Base-by-base conservation (phyloP, 2,888 invertebrate genomes). In the Caenorhabditis sp. region DNA sequence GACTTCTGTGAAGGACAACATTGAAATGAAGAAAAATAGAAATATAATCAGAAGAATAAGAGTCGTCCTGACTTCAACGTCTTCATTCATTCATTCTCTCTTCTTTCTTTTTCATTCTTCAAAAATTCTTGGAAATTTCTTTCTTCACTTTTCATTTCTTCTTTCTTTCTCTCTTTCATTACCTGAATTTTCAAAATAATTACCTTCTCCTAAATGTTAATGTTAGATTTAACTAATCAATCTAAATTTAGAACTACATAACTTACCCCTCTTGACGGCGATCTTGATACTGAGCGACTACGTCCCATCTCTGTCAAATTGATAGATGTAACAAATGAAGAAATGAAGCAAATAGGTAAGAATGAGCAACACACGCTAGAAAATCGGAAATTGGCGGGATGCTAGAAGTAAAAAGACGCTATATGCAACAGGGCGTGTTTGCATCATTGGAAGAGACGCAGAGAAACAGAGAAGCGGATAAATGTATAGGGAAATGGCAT, bases 271-370 rank as follows among this genome's bases (percentile, higher is more conserved):
- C 58, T 37, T 27, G 65, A 58, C 10, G 43, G 65, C 21, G 43
- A 36, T 23, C 51, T 37, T n/a, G 58, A 58, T 19, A 36, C 58
- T 4, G 63, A 63, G 19, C 37, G 62, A 54, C 66, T 67, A 23
- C 71, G 66, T 26, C 58, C 54, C 68, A 68, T 62, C 5, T 60
- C 62, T 27, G 57, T 8, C 4, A 26, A 57, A 57, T n/a, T n/a
- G n/a, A 31, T 57, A 43, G 14, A 43, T 43, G 14, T 17, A 14
- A 17, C 12, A 43, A 17, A 10, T 17, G 43, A 14, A 43, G 3
- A 5, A 57, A 57, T 5, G 36, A 14, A 26, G 23, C 27, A 36
- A 57, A 26, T 4, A 57, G 27, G 57, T 12, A 43, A 12, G 43
- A 43, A 43, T 43, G 43, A 43, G 43, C 12, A 43, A 17, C 17